Conservation (phyloP, 2,113 vertebrate genomes). For the Castor canadensis region DNA sequence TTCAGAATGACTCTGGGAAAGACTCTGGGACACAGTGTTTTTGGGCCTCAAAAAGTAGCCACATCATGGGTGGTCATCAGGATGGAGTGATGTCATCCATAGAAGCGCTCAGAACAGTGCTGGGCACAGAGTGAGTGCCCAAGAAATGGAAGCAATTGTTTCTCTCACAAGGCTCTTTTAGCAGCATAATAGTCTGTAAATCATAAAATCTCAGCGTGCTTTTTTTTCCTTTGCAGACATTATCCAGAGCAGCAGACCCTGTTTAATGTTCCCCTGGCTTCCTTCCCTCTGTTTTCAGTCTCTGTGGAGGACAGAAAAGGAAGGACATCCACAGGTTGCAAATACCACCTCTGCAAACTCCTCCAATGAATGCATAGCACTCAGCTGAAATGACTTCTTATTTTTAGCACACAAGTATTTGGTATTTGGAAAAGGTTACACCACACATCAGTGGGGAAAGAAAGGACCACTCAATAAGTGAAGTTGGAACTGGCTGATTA, state of each 20-base stretch:
- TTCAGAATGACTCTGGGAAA: background rate
- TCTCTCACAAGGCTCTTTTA: background rate
- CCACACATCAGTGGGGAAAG: background rate
- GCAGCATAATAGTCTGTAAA: slow-evolving; percentile 10
- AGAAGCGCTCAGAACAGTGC: background rate
- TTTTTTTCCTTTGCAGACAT: slow-evolving; percentile 38
- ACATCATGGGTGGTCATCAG: background rate
- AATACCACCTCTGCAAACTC: background rate
- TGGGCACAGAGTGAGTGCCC: fast-evolving
- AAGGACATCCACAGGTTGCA: slow-evolving; percentile 24
- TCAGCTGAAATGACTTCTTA: background rate
- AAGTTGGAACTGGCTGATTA: background rate
- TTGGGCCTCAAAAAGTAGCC: background rate
- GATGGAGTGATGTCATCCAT: background rate
- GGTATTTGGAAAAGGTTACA: background rate
- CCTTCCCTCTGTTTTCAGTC: slow-evolving; percentile 56
- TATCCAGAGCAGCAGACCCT: slow-evolving; percentile 52
- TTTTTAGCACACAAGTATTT: slow-evolving; percentile 3
- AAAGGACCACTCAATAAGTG: background rate
- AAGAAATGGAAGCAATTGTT: fast-evolving
- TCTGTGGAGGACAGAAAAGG: slow-evolving; percentile 52
- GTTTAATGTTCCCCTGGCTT: slow-evolving; percentile 57
- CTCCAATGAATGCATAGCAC: background rate
- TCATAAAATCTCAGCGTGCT: slow-evolving; percentile 38
- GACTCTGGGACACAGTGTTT: background rate